Percentiles rank a stretch among this genome's conserved stretches.
Evolutionary conservation across 2,797 vertebrate species (phyloP).

Genomic region (Otolemur crassicaudatus): DNA sequence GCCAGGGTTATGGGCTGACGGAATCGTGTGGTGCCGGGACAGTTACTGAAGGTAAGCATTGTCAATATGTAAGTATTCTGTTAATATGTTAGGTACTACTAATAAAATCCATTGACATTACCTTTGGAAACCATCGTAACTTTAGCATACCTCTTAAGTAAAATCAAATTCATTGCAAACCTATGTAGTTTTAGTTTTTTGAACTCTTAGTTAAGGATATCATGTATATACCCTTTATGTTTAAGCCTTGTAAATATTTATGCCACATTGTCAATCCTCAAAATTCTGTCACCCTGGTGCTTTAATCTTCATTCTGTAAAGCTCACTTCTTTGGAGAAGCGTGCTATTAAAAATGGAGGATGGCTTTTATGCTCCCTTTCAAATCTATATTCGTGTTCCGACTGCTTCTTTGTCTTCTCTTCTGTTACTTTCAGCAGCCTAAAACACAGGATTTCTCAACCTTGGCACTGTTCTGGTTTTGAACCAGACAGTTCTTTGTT

Average conservation of each 20-base stretch:
- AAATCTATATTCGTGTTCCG: not conserved
- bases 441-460: not conserved
- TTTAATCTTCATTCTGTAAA: constrained; percentile 17
- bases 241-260: constrained; percentile 25
- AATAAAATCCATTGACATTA: not conserved
- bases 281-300: not conserved
- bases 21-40: constrained; percentile 98
- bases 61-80: not conserved
- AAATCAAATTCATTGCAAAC: not conserved
- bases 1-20: constrained; percentile 97
- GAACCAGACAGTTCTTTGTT: constrained; percentile 29
- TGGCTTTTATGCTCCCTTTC: not conserved
- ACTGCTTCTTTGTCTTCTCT: constrained; percentile 28
- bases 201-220: constrained; percentile 15
- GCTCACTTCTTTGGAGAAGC: not conserved
- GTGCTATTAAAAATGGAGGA: not conserved
- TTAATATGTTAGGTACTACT: not conserved
- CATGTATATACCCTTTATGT: constrained; percentile 3
- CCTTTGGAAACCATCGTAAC: not conserved
- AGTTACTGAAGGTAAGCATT: constrained; percentile 93
- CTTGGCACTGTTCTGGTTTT: not conserved
- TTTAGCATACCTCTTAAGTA: not conserved
- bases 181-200: constrained; percentile 15
- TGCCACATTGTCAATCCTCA: not conserved
- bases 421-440: not conserved